Evolutionary conservation across 2,888 invertebrate species (phyloP).

Genomic region (Troglohyphantes excavatus): DNA sequence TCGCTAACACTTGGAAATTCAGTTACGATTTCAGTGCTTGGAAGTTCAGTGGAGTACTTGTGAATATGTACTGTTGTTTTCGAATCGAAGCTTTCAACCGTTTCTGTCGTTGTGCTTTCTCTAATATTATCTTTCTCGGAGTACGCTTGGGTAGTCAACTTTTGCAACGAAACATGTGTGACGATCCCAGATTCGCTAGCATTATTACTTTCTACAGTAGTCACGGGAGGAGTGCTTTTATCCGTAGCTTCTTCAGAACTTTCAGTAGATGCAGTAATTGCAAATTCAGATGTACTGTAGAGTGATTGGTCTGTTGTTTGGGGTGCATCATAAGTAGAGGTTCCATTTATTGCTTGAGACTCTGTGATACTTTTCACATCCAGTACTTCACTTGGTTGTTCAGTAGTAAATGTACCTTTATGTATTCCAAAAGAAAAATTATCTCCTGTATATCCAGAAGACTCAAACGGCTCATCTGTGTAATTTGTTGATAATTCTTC

Average conservation of each 20-base stretch:
- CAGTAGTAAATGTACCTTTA: background rate
- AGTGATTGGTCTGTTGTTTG: background rate
- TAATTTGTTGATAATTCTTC: background rate
- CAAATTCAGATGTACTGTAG: background rate
- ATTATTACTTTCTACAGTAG: background rate
- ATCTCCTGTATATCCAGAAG: background rate
- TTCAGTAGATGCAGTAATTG: background rate
- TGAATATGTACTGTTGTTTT: background rate
- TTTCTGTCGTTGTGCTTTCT: too few relatives aligned
- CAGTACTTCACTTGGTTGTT: background rate
- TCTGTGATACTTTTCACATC: background rate
- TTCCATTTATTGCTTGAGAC: background rate
- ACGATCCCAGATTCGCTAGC: background rate
- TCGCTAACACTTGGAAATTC: background rate
- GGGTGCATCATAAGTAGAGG: background rate
- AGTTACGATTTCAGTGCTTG: background rate
- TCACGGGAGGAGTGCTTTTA: background rate
- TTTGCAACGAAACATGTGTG: background rate
- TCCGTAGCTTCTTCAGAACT: background rate
- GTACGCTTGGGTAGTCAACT: background rate
- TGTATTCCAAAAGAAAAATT: background rate
- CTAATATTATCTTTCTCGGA: background rate
- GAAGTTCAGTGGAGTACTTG: background rate
- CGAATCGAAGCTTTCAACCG: background rate
- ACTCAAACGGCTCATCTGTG: background rate